These are phyloP conservation scores for Heliconius charithonia DNA, from an alignment of 2,888 invertebrate genomes.

Conservation along the genomic window DNA sequence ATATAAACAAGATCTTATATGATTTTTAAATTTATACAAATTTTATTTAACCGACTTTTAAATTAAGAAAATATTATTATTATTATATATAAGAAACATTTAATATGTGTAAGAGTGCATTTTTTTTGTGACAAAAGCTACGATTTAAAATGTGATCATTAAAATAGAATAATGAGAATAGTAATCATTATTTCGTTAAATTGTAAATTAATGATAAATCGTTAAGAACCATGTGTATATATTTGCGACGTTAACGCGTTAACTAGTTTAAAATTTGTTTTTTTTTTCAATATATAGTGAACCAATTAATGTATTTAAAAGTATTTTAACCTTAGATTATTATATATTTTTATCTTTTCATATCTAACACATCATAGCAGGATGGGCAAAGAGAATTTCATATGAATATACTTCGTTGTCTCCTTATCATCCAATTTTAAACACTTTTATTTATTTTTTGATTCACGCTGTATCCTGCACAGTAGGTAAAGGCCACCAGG, in stretches of 20 bases:
- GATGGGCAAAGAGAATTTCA: no score
- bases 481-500: no score
- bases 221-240: slow-evolving; percentile 13
- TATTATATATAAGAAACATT: neutral
- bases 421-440: no score
- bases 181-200: slow-evolving; percentile 10
- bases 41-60: neutral
- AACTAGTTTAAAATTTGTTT: neutral
- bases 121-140: slow-evolving; percentile 14
- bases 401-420: no score
- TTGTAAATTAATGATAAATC: slow-evolving; percentile 23
- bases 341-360: neutral
- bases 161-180: neutral
- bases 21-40: no score
- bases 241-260: slow-evolving; percentile 31
- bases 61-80: neutral
- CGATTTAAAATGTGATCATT: slow-evolving; percentile 18
- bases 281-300: slow-evolving; percentile 27
- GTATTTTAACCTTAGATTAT: neutral
- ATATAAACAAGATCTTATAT: neutral
- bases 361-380: neutral
- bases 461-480: no score
- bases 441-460: no score
- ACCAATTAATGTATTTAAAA: slow-evolving; percentile 22
- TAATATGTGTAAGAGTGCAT: neutral